phyloP scores from a whole-genome alignment of 2,888 invertebrate genomes.

The Heteromyza rotundicornis region DNA sequence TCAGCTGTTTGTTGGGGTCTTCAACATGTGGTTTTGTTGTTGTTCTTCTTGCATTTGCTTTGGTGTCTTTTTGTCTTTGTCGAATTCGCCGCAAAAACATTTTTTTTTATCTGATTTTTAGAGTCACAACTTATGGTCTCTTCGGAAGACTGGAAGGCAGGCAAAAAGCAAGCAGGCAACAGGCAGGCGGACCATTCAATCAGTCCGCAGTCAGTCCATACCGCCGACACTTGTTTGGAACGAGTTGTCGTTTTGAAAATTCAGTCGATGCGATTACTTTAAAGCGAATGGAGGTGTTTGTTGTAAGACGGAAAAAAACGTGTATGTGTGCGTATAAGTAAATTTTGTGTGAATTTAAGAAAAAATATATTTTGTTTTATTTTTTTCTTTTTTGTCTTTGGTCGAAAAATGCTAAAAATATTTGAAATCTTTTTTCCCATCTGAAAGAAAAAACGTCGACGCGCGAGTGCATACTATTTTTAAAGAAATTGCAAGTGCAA shows the following conservation, averaged over 20 bases:
- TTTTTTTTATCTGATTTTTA: not conserved
- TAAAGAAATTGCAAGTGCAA: slow-evolving; percentile 16
- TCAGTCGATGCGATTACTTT: slow-evolving; percentile 64
- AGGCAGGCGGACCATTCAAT: slow-evolving; percentile 4
- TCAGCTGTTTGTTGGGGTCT: not conserved
- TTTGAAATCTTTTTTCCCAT: not conserved
- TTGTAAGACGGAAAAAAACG: slow-evolving; percentile 36
- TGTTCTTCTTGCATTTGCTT: not conserved
- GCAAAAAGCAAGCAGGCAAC: slow-evolving; percentile 15
- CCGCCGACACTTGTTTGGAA: slow-evolving; percentile 55
- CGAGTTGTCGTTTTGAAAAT: slow-evolving; percentile 45
- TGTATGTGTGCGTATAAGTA: too few relatives aligned
- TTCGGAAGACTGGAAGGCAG: slow-evolving; percentile 41
- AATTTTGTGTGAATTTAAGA: slow-evolving; percentile 19
- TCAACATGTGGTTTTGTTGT: not conserved
- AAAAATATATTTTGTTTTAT: slow-evolving; percentile 9
- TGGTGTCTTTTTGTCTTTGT: not conserved
- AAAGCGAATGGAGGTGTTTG: slow-evolving; percentile 62
- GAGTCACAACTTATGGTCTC: not conserved
- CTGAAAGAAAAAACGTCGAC: slow-evolving; percentile 27
- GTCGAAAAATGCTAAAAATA: not conserved
- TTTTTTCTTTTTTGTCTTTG: too few relatives aligned
- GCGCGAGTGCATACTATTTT: slow-evolving; percentile 10
- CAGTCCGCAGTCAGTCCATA: slow-evolving; percentile 1
- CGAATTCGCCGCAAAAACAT: slow-evolving; percentile 3